Evolutionary conservation across 1,140 invertebrate genomes (phyloP).

Genomic region (Micrasema minimum): DNA sequence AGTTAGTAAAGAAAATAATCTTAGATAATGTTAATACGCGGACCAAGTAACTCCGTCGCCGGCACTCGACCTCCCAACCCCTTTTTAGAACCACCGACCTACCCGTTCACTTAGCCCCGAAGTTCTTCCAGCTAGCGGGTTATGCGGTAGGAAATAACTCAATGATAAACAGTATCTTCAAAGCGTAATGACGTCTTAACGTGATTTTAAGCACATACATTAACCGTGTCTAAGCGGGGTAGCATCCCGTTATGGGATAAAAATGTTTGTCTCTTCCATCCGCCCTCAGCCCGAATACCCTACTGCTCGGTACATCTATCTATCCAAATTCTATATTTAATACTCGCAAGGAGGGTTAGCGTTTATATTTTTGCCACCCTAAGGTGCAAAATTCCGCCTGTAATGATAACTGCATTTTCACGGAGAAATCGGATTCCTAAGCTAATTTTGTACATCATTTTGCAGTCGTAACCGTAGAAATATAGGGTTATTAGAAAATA

Average conservation of each 20-base stretch:
- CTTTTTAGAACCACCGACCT: constrained; percentile 1
- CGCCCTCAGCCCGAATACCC: not conserved
- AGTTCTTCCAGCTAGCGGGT: constrained; percentile 40
- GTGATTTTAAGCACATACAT: constrained; percentile 55
- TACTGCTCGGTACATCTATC: constrained; percentile 29
- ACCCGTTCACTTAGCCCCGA: constrained; percentile 49
- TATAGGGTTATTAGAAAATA: too few relatives aligned
- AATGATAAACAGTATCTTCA: constrained; percentile 54
- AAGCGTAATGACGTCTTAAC: constrained; percentile 54
- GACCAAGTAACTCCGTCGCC: constrained; percentile 13
- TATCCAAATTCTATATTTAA: constrained; percentile 54
- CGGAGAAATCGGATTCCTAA: not conserved
- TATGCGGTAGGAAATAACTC: constrained; percentile 50
- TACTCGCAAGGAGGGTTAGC: constrained; percentile 47
- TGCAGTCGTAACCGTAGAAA: too few relatives aligned
- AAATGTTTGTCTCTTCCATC: not conserved
- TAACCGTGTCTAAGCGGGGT: constrained; percentile 49
- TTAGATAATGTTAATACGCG: constrained; percentile 12
- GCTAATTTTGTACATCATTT: too few relatives aligned
- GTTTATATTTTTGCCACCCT: constrained; percentile 47
- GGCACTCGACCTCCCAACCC: constrained; percentile 4
- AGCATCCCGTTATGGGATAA: constrained; percentile 3
- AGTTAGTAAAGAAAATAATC: constrained; percentile 25
- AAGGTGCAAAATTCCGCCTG: constrained; percentile 31
- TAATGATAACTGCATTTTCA: constrained; percentile 39